Evolutionary conservation across 2,113 vertebrate species (phyloP), one percentile per base, ranked within the genome.

Genomic region (Trochalopteron elliotii): DNA sequence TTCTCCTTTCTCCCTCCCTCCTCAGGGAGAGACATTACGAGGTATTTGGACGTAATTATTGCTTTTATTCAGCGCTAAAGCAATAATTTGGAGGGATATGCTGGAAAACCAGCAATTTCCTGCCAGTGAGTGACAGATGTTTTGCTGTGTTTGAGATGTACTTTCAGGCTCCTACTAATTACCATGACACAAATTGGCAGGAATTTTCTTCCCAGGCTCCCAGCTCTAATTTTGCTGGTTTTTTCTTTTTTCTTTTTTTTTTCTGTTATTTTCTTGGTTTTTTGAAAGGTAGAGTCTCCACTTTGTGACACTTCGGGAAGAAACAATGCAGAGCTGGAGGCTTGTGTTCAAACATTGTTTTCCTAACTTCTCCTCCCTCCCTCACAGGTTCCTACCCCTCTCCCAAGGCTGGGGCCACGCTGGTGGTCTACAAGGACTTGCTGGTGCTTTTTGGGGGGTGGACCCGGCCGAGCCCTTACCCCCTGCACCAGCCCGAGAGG

Each of bases 371-470:
- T 7, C 53, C 22, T 96, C 31, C 93, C 2, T 50, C 61, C 72
- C 93, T 72, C 47, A 82, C 97, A 99, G 99, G 99, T 84, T 99
- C 99, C 4, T 99, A 99, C 94, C 99, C 99, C 10, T 99, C 99
- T 4, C 99, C 99, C 35, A 99, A 99, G 97, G 99, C 99, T 6
- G 99, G 99, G 39, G 99, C 99, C 3, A 99, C 99, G 2, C 97
- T 99, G 40, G 99, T 99, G 9, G 99, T 99, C 88, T 99, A 99
- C 97, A 99, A 99, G 97, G 99, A 99, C 95, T 94, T 99, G 90
- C 98, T 99, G 52, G 99, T 99, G 93, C 98, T 99, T 50, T 99
- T 99, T 28, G 99, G 99, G 6, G 99, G 99, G 10, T 99, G 99
- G 99, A 99, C 99, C 0, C 98, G 99, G 18, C 99, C 99, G 0